Conservation (phyloP, 2,113 vertebrate species). For the Micronisus gabar region DNA sequence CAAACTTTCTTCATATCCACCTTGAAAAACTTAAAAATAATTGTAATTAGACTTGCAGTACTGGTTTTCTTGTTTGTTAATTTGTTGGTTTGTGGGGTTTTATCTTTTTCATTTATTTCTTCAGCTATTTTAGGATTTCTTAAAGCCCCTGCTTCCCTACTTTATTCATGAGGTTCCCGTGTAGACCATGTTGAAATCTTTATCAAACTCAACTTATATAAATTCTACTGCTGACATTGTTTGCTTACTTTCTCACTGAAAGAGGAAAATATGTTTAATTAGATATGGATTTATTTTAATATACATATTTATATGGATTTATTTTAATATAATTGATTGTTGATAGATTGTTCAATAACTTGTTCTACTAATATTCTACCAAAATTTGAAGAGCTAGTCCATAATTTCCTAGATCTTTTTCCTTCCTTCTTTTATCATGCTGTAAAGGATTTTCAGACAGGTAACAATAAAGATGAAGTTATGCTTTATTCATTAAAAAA, state of each 20-base stretch:
- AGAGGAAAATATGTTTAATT: neutral
- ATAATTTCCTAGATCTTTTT: neutral
- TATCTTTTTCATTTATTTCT: neutral
- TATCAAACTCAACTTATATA: neutral
- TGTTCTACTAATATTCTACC: neutral
- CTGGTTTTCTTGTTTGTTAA: accelerated
- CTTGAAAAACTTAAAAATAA: neutral
- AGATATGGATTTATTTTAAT: neutral
- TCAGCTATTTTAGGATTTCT: neutral
- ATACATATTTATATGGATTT: neutral
- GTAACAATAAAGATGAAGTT: neutral
- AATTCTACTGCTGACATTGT: neutral
- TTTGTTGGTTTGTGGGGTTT: neutral
- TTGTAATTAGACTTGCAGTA: neutral
- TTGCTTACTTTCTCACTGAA: neutral
- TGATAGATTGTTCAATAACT: neutral
- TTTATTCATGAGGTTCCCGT: neutral
- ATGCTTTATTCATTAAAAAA: neutral
- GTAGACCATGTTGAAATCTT: neutral
- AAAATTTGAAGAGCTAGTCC: neutral
- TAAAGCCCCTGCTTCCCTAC: neutral
- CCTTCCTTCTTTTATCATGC: neutral
- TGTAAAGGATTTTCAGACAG: neutral
- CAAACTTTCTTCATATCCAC: neutral
- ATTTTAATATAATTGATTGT: neutral